These are phyloP conservation scores for Corythoichthys haematopterus DNA, from an alignment of 2,113 vertebrate genomes.

Conservation along the genomic window DNA sequence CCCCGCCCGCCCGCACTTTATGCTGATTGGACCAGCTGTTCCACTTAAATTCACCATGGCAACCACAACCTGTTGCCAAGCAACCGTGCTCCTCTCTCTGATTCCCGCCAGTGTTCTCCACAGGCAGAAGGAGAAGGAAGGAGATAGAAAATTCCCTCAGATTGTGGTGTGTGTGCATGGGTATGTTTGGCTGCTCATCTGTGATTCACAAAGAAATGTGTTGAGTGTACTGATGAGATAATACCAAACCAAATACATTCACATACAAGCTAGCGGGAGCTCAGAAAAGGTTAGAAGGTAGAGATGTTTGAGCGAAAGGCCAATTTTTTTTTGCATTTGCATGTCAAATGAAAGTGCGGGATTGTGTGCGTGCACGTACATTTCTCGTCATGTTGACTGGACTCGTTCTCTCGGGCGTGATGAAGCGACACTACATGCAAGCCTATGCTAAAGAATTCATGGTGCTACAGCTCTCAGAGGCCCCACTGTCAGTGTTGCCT, in stretches of 20 bases:
- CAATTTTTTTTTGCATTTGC: slow-evolving; percentile 6
- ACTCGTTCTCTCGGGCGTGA: slow-evolving; percentile 56
- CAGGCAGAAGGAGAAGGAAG: slow-evolving; percentile 72
- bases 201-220: slow-evolving; percentile 55
- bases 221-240: slow-evolving; percentile 53
- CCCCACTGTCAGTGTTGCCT: slow-evolving; percentile 58
- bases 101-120: slow-evolving; percentile 86
- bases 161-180: slow-evolving; percentile 53
- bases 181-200: slow-evolving; percentile 44
- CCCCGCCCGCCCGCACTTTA: slow-evolving; percentile 81
- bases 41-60: slow-evolving; percentile 93
- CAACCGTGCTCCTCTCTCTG: slow-evolving; percentile 80
- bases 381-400: slow-evolving; percentile 42
- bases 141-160: slow-evolving; percentile 80
- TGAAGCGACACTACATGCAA: slow-evolving; percentile 52
- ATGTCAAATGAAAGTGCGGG: slow-evolving; percentile 1
- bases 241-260: slow-evolving; percentile 44
- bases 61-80: slow-evolving; percentile 96
- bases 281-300: slow-evolving; percentile 15
- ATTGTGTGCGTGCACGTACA: slow-evolving; percentile 8
- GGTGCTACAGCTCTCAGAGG: slow-evolving; percentile 59
- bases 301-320: slow-evolving; percentile 16
- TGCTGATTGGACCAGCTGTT: slow-evolving; percentile 94
- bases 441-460: slow-evolving; percentile 69
- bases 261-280: slow-evolving; percentile 38